Evolutionary conservation across 2,797 vertebrate species (phyloP).

Genomic region (Champsocephalus esox): DNA sequence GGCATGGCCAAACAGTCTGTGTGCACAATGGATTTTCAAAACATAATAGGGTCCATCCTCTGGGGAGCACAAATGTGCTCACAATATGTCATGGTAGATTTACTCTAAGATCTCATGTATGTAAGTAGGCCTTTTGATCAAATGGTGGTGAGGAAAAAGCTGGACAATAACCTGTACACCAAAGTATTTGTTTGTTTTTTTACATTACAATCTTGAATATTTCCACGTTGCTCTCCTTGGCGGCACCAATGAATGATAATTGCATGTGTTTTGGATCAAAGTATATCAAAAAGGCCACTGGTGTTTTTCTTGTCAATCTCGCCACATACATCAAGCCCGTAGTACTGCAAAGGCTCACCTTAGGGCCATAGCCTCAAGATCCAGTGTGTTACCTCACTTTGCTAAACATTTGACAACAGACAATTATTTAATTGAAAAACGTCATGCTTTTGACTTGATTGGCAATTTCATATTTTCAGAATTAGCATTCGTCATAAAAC

Average conservation of each 20-base stretch:
- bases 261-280: no score
- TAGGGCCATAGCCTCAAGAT: no score
- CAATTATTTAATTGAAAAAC: no score
- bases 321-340: no score
- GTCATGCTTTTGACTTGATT: neutral
- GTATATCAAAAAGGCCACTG: no score
- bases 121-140: neutral
- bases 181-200: no score
- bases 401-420: neutral
- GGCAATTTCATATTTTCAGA: neutral
- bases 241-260: no score
- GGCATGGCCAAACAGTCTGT: neutral
- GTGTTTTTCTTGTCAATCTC: no score
- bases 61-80: neutral
- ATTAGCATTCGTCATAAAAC: neutral
- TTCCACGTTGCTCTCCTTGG: no score
- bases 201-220: no score
- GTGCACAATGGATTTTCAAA: neutral
- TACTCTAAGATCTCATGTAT: neutral
- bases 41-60: no score
- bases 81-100: neutral
- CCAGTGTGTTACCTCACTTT: neutral
- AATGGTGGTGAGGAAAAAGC: neutral
- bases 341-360: no score
- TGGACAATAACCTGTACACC: neutral